Base-by-base conservation (phyloP, 2,888 invertebrate genomes). In the Frankliniella fusca region DNA sequence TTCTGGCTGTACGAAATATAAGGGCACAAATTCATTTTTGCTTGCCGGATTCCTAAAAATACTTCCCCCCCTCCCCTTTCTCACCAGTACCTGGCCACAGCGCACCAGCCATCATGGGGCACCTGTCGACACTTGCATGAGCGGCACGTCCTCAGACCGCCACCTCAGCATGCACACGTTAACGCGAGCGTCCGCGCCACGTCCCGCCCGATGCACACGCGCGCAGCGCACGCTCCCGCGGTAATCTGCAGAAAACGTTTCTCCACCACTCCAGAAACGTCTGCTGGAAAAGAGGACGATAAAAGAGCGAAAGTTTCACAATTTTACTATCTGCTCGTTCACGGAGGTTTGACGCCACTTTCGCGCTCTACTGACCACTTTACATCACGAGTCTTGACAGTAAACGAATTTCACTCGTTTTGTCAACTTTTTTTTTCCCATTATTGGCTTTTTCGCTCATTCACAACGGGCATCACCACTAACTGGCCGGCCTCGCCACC, bases 391-490 rank as follows among this genome's bases (percentile, higher is more conserved):
- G 38, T 3, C 38, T 38, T 38, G 38, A 38, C 38, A 76, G 70
- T 76, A 76, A 76, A 12, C 70, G 70, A 76, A 9, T 76, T 76
- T 61, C 61, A 54, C 54, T 54, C 61, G 20, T 76, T 27, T 76
- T 23, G 61, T 18, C 61, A 61, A n/a, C 18, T 20, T 61, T 54
- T 18, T 54, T 54, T 54, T 18, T 54, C 54, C 54, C 61, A 18
- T 15, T n/a, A 2, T 3, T 9, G 1, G 1, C 54, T 2, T 54
- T 15, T 7, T 15, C 10, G 3, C 61, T 18, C 61, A 18, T 61
- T 61, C n/a, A 5, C n/a, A 11, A 7, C 61, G 61, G 0, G 61
- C 61, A 61, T 61, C 20, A 54, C 15, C 61, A 18, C 20, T 3
- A 12, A 54, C 15, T 54, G 54, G 20, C 18, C 61, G 61, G 61